These are phyloP conservation scores for Scyliorhinus canicula DNA, from an alignment of 2,797 vertebrate species.

Conservation along the genomic window DNA sequence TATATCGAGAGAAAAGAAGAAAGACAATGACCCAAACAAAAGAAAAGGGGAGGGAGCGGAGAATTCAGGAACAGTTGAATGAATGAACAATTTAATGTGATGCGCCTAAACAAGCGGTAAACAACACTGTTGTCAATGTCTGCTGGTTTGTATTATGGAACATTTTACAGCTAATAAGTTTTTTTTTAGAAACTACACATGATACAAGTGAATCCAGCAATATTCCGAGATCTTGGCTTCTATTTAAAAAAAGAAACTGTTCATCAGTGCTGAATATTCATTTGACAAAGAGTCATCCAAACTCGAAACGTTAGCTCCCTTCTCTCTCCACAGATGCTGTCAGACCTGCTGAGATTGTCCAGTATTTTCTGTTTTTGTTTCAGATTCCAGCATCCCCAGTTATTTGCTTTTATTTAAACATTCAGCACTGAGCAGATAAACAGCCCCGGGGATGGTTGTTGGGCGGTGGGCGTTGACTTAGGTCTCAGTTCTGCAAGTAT, in stretches of 20 bases:
- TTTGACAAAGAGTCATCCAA: too few species aligned
- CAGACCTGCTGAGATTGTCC: too few species aligned
- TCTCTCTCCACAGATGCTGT: too few species aligned
- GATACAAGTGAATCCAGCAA: background rate
- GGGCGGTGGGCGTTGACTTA: background rate
- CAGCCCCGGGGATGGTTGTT: background rate
- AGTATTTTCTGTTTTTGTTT: too few species aligned
- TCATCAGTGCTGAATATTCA: background rate
- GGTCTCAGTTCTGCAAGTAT: background rate
- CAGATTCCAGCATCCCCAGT: background rate
- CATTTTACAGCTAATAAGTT: background rate
- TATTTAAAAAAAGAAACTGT: background rate
- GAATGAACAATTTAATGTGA: background rate
- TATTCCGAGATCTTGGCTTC: background rate
- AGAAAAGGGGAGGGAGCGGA: too few species aligned
- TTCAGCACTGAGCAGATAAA: background rate
- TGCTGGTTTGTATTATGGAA: background rate
- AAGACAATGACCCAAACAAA: background rate
- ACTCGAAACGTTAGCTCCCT: too few species aligned
- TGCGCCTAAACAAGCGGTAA: background rate
- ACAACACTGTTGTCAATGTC: background rate
- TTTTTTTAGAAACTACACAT: too few species aligned
- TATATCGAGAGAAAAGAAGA: background rate
- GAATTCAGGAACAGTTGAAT: background rate
- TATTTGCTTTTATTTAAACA: background rate